A percentile compares a stretch with the other conserved stretches of the same genome.
Evolutionary conservation across 2,797 vertebrate genomes (phyloP).

Genomic region (Chloroceryle amazona): DNA sequence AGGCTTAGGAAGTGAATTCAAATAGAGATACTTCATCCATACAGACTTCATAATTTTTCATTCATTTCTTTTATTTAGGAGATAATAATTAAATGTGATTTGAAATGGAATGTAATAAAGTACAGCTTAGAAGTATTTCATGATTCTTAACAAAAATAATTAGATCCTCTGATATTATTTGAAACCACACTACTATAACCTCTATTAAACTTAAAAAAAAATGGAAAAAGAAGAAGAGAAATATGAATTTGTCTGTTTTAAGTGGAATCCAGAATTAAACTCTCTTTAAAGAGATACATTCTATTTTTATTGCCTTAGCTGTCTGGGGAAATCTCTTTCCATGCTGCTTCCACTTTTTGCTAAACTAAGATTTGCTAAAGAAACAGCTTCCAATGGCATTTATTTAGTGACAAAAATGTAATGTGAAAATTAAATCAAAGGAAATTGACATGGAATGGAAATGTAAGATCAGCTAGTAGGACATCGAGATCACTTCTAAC

Average conservation of each 20-base stretch:
- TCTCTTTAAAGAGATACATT: slow-evolving; percentile 36
- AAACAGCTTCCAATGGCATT: slow-evolving; percentile 50
- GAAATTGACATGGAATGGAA: not conserved
- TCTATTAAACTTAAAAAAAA: slow-evolving; percentile 36
- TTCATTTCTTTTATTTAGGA: slow-evolving; percentile 46
- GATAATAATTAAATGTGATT: slow-evolving; percentile 72
- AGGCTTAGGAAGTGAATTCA: slow-evolving; percentile 41
- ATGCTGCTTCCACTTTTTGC: not conserved
- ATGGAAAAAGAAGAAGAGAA: not conserved
- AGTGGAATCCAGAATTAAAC: slow-evolving; percentile 33
- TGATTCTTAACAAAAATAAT: slow-evolving; percentile 71
- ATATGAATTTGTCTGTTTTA: slow-evolving; percentile 63
- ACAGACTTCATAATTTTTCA: not conserved
- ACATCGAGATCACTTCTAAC: not conserved
- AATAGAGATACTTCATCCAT: not conserved
- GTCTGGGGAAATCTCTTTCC: slow-evolving; percentile 11
- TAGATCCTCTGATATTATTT: slow-evolving; percentile 61
- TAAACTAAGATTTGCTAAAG: slow-evolving; percentile 4
- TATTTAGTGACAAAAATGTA: not conserved
- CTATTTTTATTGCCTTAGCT: slow-evolving; percentile 37
- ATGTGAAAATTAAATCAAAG: not conserved
- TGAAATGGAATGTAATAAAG: slow-evolving; percentile 52
- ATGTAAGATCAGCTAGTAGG: not conserved
- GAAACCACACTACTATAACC: slow-evolving; percentile 29
- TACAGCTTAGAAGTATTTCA: slow-evolving; percentile 49